Base-by-base conservation (phyloP, 2,888 invertebrate species). In the Drosophila histrio region DNA sequence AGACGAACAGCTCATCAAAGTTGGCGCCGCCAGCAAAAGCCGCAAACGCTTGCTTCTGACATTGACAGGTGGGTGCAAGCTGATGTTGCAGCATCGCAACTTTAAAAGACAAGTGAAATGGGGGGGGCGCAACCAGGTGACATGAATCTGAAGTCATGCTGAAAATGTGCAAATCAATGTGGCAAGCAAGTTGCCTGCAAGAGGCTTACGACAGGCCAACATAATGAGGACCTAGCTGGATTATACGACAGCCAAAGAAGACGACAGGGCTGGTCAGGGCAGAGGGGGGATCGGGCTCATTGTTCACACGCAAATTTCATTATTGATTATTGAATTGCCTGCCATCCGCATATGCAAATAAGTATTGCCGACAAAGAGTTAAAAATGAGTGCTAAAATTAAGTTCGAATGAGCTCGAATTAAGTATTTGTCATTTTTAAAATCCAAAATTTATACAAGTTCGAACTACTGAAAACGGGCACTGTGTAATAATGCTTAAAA, bases 101-200 rank as follows among this genome's bases (percentile, higher is more conserved):
- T 53, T 41, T 30, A 13, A 24, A 13, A 22, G 17, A 19, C n/a
- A 13, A 3, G 8, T 13, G 13, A 7, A 13, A 3, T 1, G 1
- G n/a, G 9, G 22, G 8, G 26, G n/a, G n/a, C 9, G 8, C 3
- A 6, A n/a, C 15, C 41, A 28, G 28, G 28, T 41, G 32, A 32
- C 58, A 52, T 15, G 39, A 36, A 63, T 21, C 52, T 38, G 43
- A 43, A 60, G 36, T 62, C 60, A 71, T 46, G 61, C 46, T 70
- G 70, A 70, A 70, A 74, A 58, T 61, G 32, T 58, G 57, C 58
- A 58, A 72, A 61, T 73, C 60, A 62, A 70, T 50, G 63, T 56
- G 60, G 43, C 53, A 59, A 44, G 26, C 24, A 54, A 22, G 19
- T 9, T 30, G 36, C 11, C 44, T 21, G 26, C 15, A 43, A 62